Base-by-base conservation (phyloP, 2,113 vertebrate genomes). In the Sorex araneus region DNA sequence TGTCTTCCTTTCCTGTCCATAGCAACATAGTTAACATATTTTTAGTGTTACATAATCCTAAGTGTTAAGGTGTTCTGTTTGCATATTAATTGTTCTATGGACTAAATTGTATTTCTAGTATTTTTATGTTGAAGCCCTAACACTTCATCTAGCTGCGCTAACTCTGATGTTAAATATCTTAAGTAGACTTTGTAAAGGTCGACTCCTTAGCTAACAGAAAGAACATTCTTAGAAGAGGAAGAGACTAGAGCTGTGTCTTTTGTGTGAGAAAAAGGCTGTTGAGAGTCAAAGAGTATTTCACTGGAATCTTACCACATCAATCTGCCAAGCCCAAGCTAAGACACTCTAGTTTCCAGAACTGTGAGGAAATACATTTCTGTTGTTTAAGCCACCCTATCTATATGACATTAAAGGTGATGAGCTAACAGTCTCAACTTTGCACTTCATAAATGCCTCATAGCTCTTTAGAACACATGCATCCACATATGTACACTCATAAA, bases 11-110 rank as follows among this genome's bases (percentile, higher is more conserved):
- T 7, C 1, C 36, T 82, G 66, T 7, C 1, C n/a, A 1, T 63
- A 9, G 60, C 15, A 63, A 96, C 67, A 90, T 90, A 89, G 87
- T 36, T 3, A n/a, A 2, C 1, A 63, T 71, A 64, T 81, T 30
- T n/a, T 76, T 84, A 64, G 32, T 89, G 77, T 82, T 57, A 21
- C 32, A 12, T 16, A 77, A 71, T 32, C 2, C 2, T 85, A 21
- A 25, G 60, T 45, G 81, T 36, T 64, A 84, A 78, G 11, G 13
- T 57, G 25, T 12, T 27, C 63, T 3, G 18, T 82, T 11, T 73
- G 32, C 36, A 67, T 21, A 34, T 32, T 60, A 36, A 34, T 2
- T 74, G 78, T 78, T 18, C 16, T 54, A 3, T 90, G 28, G 27
- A 19, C 16, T 4, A 23, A 75, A 12, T 60, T 13, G 0, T 25